These are phyloP conservation scores for Hemiscyllium ocellatum DNA, from an alignment of 2,113 vertebrate genomes.

Conservation along the genomic window DNA sequence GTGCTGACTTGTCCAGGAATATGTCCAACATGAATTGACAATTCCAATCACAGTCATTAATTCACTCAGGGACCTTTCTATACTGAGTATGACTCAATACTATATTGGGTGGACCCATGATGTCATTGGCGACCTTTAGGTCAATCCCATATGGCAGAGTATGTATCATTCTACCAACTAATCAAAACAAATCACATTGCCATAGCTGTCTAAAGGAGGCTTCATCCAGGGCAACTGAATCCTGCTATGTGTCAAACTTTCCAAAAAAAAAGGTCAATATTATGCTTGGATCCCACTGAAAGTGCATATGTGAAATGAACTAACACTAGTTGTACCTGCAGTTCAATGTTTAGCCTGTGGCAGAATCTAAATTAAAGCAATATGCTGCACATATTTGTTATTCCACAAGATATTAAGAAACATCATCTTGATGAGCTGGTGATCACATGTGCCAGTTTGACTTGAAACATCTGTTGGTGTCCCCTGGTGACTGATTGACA, in stretches of 20 bases:
- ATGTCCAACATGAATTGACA: background rate
- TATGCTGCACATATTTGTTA: background rate
- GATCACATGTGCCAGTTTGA: background rate
- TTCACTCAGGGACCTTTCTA: background rate
- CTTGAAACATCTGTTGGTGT: background rate
- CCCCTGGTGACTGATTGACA: background rate
- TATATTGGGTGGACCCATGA: background rate
- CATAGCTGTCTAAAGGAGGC: background rate
- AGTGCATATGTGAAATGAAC: background rate
- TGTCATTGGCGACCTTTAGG: background rate
- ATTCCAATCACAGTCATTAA: background rate
- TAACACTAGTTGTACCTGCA: background rate
- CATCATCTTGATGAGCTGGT: background rate
- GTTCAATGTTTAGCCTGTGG: background rate
- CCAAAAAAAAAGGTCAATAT: background rate
- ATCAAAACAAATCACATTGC: background rate
- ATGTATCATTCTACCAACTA: background rate
- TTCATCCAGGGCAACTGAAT: background rate
- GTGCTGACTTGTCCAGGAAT: background rate
- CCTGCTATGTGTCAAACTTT: background rate
- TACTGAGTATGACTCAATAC: background rate
- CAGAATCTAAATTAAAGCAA: constrained; percentile 8
- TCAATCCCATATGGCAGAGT: background rate
- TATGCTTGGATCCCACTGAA: background rate
- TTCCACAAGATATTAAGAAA: background rate